These are phyloP conservation scores for Linnaemya tessellans DNA, from an alignment of 2,888 invertebrate species.

Conservation along the genomic window DNA sequence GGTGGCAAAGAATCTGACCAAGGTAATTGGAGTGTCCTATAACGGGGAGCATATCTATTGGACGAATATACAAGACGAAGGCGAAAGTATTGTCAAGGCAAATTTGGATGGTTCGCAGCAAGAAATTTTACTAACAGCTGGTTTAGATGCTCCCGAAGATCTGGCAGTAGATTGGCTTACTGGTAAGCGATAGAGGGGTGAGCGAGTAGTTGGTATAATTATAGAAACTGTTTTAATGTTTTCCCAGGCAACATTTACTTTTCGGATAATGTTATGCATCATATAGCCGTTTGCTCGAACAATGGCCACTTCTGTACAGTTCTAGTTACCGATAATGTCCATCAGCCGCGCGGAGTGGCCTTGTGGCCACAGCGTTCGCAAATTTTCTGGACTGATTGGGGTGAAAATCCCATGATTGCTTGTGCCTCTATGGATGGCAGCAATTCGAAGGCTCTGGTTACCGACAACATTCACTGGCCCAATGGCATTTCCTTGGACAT, in stretches of 20 bases:
- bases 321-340: slow-evolving; percentile 85
- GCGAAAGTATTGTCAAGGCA: slow-evolving; percentile 89
- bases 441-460: slow-evolving; percentile 86
- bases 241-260: slow-evolving; percentile 88
- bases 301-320: slow-evolving; percentile 88
- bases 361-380: slow-evolving; percentile 88
- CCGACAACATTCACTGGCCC: slow-evolving; percentile 89
- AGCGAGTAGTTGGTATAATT: background rate
- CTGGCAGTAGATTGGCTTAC: slow-evolving; percentile 91
- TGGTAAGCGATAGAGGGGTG: slow-evolving; percentile 77
- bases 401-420: slow-evolving; percentile 88
- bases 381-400: slow-evolving; percentile 98
- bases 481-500: slow-evolving; percentile 94
- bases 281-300: slow-evolving; percentile 89
- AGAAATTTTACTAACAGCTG: slow-evolving; percentile 86
- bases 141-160: slow-evolving; percentile 89
- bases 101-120: slow-evolving; percentile 86
- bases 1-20: slow-evolving; percentile 84
- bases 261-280: slow-evolving; percentile 88
- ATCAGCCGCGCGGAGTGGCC: slow-evolving; percentile 88
- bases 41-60: slow-evolving; percentile 90
- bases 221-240: background rate
- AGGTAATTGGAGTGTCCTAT: slow-evolving; percentile 87
- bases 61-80: slow-evolving; percentile 88
- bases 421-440: slow-evolving; percentile 94